Evolutionary conservation across 1,140 invertebrate genomes (phyloP).

Genomic region (Musca domestica): DNA sequence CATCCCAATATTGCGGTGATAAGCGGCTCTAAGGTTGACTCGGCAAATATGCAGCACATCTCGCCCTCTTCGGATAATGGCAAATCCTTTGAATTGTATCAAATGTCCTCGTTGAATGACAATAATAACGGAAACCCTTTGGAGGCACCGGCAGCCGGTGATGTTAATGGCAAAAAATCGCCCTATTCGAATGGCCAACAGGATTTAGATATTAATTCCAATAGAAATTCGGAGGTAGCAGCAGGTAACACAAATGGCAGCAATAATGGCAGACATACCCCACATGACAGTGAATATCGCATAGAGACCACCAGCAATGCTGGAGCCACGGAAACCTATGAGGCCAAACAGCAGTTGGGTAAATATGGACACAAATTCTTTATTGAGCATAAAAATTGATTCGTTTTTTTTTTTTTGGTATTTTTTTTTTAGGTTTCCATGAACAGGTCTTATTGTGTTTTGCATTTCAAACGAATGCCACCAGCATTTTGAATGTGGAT

Average conservation of each 20-base stretch:
- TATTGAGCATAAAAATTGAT: background rate
- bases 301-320: constrained; percentile 43
- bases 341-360: constrained; percentile 45
- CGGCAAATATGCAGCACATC: constrained; percentile 4
- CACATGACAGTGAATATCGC: constrained; percentile 40
- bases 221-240: constrained; percentile 15
- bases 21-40: constrained; percentile 41
- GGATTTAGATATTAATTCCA: constrained; percentile 10
- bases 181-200: constrained; percentile 12
- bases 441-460: constrained; percentile 56
- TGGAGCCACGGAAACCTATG: constrained; percentile 37
- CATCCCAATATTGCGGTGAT: constrained; percentile 41
- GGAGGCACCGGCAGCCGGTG: constrained; percentile 24
- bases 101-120: constrained; percentile 45
- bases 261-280: background rate
- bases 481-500: constrained; percentile 62
- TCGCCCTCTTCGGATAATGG: constrained; percentile 31
- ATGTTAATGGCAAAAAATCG: constrained; percentile 36
- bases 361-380: background rate
- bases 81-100: constrained; percentile 49
- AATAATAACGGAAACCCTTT: constrained; percentile 27
- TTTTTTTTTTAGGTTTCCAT: constrained; percentile 43
- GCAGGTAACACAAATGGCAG: background rate
- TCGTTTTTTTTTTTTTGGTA: background rate
- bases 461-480: constrained; percentile 59